Conservation (phyloP, 2,113 vertebrate species). For the Patagioenas fasciata region DNA sequence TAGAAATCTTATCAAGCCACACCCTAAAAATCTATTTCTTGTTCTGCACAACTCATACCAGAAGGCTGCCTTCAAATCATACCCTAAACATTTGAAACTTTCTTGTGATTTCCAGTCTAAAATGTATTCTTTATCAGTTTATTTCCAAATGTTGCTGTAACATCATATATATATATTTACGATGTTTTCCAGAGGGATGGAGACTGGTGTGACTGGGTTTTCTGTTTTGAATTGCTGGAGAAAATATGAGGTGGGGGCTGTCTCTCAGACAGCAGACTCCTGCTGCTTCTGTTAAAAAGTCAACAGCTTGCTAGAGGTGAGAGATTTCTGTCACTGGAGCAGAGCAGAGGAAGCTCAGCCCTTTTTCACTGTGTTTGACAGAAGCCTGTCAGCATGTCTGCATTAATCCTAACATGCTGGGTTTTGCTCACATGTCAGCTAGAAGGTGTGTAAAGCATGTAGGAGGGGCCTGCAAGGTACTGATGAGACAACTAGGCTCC, state of each 20-base stretch:
- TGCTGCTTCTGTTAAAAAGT: neutral
- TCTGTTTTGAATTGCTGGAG: neutral
- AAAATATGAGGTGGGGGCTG: rapidly evolving
- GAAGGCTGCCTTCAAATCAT: neutral
- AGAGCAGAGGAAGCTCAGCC: neutral
- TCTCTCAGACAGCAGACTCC: neutral
- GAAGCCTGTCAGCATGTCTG: neutral
- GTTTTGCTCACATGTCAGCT: neutral
- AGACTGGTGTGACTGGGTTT: neutral
- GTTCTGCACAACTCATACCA: neutral
- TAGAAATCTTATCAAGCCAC: neutral
- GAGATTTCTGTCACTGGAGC: neutral
- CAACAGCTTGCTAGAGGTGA: neutral
- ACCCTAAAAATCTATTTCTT: neutral
- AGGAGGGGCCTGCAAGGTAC: neutral
- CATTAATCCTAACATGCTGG: neutral
- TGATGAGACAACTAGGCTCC: rapidly evolving
- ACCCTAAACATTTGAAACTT: neutral
- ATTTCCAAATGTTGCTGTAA: neutral
- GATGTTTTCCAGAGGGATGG: neutral
- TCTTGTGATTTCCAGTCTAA: neutral
- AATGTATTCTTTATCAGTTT: neutral
- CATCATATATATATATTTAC: neutral
- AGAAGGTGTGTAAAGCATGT: neutral
- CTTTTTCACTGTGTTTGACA: neutral